phyloP scores from a whole-genome alignment of 64 coral and sea anemone genomes.

The Stichodactyla helianthus region DNA sequence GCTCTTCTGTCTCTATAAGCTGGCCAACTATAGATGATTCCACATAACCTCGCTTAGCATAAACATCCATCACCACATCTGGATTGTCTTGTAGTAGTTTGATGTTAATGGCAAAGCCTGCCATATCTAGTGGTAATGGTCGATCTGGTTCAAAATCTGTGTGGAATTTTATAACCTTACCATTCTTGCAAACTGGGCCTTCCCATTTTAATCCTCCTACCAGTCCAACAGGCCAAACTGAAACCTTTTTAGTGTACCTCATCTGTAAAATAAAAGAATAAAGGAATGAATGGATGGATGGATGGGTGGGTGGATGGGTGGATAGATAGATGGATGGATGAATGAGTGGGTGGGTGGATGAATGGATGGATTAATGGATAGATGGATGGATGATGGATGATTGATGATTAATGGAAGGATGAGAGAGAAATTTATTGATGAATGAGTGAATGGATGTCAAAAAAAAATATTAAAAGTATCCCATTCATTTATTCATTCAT shows the following conservation, averaged over 20 bases:
- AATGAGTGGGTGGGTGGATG: too few species aligned
- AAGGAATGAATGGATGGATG: not conserved
- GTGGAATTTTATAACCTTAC: conserved; percentile 67
- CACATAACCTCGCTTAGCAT: conserved; percentile 70
- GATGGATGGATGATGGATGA: too few species aligned
- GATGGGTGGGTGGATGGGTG: too few species aligned
- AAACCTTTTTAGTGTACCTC: conserved; percentile 78
- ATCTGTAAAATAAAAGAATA: conserved; percentile 38
- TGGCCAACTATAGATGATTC: conserved; percentile 79
- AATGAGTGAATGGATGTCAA: too few species aligned
- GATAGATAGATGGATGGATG: too few species aligned
- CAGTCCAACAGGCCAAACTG: conserved; percentile 93
- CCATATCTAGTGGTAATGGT: conserved; percentile 83
- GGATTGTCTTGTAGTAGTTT: conserved; percentile 77
- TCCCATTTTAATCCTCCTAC: conserved; percentile 83
- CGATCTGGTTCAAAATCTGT: conserved; percentile 55
- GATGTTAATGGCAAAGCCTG: conserved; percentile 91
- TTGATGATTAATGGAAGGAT: too few species aligned
- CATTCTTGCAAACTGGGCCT: conserved; percentile 79
- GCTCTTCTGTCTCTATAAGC: conserved; percentile 64
- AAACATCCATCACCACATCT: conserved; percentile 55
- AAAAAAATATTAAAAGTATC: too few species aligned
- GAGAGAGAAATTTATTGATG: too few species aligned
- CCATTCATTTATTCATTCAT: too few species aligned
- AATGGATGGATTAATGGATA: too few species aligned